Base-by-base conservation (phyloP, 2,113 vertebrate genomes). In the Phaethon lepturus region DNA sequence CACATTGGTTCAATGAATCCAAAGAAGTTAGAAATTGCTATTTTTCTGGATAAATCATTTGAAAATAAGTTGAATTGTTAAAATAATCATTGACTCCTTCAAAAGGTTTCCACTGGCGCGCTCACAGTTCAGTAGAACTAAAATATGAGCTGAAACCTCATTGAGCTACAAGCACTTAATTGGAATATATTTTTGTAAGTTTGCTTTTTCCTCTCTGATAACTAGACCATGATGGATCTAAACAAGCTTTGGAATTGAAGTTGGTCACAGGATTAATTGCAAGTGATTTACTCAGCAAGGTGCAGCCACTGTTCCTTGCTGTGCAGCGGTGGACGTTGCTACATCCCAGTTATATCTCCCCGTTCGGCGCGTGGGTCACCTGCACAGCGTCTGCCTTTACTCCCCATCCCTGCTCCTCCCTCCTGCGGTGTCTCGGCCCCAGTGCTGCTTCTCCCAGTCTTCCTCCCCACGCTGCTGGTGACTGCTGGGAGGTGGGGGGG, bases 61-160 rank as follows among this genome's bases (percentile, higher is more conserved):
- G 80, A 66, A 95, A 95, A 93, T 86, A 92, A 89, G 56, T 45
- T 17, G 50, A 93, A 93, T 83, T 93, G 86, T 88, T 90, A 92
- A 88, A 96, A 86, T 59, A 95, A 95, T 87, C 55, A 75, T 73
- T 68, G 78, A 35, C 81, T 83, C n/a, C 77, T 96, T 93, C 72
- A 79, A 74, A 93, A 85, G 82, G 87, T 52, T 94, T 88, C 74
- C 69, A 16, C 13, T 10, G 69, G 31, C 3, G 2, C 68, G 86
- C 64, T 24, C 83, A 64, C 55, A 80, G 84, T 14, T 95, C 84
- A 82, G 78, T 16, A 75, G 90, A 45, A 93, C 59, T 24, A 5
- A 55, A 67, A 68, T 11, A 29, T 10, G 56, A 95, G 71, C 87
- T 0, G 19, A 74, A 90, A n/a, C 44, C 72, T 97, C 95, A 59